Base-by-base conservation (phyloP, 2,113 vertebrate genomes). In the Gopherus evgoodei region DNA sequence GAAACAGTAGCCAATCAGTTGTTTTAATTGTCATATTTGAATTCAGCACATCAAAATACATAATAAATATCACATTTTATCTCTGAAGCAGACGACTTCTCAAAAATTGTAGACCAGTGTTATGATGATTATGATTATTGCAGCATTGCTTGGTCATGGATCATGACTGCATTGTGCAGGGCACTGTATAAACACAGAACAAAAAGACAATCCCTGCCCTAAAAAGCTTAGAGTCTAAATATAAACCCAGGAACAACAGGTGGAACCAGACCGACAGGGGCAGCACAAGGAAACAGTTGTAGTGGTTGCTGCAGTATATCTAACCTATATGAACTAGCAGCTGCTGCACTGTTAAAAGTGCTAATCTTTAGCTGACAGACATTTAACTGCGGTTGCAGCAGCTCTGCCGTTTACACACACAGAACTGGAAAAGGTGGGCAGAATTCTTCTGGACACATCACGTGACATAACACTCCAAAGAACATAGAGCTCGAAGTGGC, bases 231-330 rank as follows among this genome's bases (percentile, higher is more conserved):
- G 25, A 47, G 6, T 78, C 42, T 47, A 78, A 78, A 47, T 78
- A n/a, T 78, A 42, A 82, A 12, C 38, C 78, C 35, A 57, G 5
- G 2, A 47, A 13, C 12, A 72, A 27, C 24, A 8, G 16, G 11
- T 49, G 1, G 42, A 83, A 90, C 54, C 27, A 82, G 22, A 59
- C n/a, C 1, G 35, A 69, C 16, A 11, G 62, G 83, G 27, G 35
- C 13, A 65, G 56, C 38, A 44, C 0, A 0, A 3, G 1, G 8
- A 86, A 10, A 31, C 78, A 81, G 79, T 90, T 53, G 0, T 4
- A 6, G 4, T 14, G 5, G 1, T 52, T 6, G 53, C 90, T 50
- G 21, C 9, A 72, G 35, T 38, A 72, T 19, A 11, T 38, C 17
- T n/a, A n/a, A 69, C 62, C 35, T n/a, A 21, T 69, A 69, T n/a